Evolutionary conservation across 2,888 invertebrate species (phyloP).

Genomic region (Melanchra persicariae): DNA sequence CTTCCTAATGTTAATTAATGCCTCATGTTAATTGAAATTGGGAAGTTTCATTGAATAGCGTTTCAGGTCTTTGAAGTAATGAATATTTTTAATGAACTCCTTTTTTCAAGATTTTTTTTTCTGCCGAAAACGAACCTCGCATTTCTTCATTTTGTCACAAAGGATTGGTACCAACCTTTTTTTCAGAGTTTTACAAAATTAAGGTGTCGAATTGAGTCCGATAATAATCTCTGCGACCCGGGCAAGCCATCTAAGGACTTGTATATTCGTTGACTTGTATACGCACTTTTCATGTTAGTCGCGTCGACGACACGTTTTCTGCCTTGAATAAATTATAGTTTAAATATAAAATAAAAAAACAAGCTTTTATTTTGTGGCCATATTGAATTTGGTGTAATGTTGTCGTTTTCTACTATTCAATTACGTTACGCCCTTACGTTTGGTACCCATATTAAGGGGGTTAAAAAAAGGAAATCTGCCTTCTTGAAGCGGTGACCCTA

Average conservation of each 20-base stretch:
- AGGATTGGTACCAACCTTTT: background rate
- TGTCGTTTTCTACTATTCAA: too few relatives aligned
- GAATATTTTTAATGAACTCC: background rate
- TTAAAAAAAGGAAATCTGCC: too few relatives aligned
- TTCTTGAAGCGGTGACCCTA: too few relatives aligned
- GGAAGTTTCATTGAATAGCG: constrained; percentile 13
- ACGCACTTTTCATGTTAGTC: too few relatives aligned
- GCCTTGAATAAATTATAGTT: too few relatives aligned
- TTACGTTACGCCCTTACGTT: too few relatives aligned
- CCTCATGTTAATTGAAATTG: constrained; percentile 26
- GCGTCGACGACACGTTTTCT: background rate
- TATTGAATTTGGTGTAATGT: too few relatives aligned
- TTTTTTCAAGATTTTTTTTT: constrained; percentile 2
- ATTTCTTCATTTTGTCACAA: constrained; percentile 13
- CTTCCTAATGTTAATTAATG: background rate
- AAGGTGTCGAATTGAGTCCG: constrained; percentile 3
- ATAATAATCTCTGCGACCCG: background rate
- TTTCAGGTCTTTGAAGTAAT: constrained; percentile 9
- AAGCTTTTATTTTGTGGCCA: too few relatives aligned
- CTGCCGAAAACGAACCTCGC: background rate
- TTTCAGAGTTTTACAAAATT: background rate
- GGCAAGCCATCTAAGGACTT: background rate
- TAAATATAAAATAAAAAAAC: too few relatives aligned
- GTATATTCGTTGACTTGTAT: too few relatives aligned
- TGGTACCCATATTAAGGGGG: too few relatives aligned